phyloP scores from a whole-genome alignment of 2,113 vertebrate genomes.

The Mugil cephalus region DNA sequence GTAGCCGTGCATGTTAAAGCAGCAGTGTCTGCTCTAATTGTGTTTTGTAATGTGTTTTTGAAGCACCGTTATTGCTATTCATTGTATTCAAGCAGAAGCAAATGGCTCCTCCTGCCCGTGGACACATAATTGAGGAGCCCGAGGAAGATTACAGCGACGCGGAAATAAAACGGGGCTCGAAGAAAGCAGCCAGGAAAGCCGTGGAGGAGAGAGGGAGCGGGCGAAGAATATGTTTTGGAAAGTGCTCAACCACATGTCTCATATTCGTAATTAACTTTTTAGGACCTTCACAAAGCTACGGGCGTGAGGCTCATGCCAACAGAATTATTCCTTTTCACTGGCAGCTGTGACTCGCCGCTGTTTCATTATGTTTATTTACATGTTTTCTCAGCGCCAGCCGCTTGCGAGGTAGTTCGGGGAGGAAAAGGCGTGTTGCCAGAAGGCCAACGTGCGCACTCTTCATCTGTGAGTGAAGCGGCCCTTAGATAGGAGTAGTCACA shows the following conservation, averaged over 20 bases:
- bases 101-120: conserved; percentile 75
- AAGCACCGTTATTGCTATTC: conserved; percentile 81
- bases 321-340: conserved; percentile 68
- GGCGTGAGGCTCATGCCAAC: conserved; percentile 63
- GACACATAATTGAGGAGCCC: conserved; percentile 78
- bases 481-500: too few relatives aligned
- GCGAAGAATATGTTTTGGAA: conserved; percentile 66
- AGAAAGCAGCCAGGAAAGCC: conserved; percentile 53
- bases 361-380: conserved; percentile 81
- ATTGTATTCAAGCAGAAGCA: conserved; percentile 79
- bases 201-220: conserved; percentile 24
- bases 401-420: conserved; percentile 66
- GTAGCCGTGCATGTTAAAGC: conserved; percentile 68
- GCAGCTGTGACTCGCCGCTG: conserved; percentile 74
- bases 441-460: conserved; percentile 51
- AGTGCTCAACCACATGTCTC: conserved; percentile 75
- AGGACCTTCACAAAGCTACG: conserved; percentile 73
- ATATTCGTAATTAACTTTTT: conserved; percentile 83
- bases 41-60: conserved; percentile 81
- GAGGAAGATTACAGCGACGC: conserved; percentile 62
- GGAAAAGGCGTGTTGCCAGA: conserved; percentile 53
- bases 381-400: conserved; percentile 65
- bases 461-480: conserved; percentile 62
- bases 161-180: conserved; percentile 51
- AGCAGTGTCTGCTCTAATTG: conserved; percentile 78